phyloP scores from a whole-genome alignment of 2,113 vertebrate species.

The Prietella phreatophila region DNA sequence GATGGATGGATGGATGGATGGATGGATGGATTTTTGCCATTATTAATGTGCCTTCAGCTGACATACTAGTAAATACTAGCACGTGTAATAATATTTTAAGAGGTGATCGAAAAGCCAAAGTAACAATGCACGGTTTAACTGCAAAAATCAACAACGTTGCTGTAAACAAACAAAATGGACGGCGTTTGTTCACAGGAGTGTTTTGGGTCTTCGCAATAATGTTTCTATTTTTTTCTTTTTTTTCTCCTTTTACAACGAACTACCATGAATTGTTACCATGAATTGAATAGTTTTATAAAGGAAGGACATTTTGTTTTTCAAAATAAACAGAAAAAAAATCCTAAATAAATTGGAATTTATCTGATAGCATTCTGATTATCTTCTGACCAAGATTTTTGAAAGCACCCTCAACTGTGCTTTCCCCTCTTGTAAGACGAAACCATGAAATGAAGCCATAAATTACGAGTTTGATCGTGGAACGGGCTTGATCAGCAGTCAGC shows the following conservation, averaged over 20 bases:
- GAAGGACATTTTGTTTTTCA: no score
- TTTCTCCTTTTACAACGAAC: no score
- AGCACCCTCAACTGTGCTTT: not conserved
- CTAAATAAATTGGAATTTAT: no score
- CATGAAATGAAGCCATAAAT: constrained; percentile 85
- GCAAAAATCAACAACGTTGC: not conserved
- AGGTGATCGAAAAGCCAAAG: no score
- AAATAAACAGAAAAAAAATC: constrained; percentile 70
- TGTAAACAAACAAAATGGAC: not conserved
- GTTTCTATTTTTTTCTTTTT: no score
- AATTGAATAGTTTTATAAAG: constrained; percentile 83
- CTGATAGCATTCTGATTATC: constrained; percentile 69
- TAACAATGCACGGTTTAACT: no score
- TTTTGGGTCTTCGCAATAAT: no score
- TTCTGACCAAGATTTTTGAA: constrained; percentile 66
- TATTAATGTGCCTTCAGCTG: not conserved
- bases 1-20: no score
- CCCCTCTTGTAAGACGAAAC: not conserved
- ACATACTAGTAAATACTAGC: not conserved
- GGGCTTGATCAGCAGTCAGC: constrained; percentile 87
- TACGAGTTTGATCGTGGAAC: constrained; percentile 93
- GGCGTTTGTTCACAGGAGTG: no score
- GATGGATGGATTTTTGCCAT: no score
- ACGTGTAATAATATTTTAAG: not conserved
- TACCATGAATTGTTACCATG: no score